Conservation (phyloP, 2,888 invertebrate genomes). For the Tetropium fuscum region DNA sequence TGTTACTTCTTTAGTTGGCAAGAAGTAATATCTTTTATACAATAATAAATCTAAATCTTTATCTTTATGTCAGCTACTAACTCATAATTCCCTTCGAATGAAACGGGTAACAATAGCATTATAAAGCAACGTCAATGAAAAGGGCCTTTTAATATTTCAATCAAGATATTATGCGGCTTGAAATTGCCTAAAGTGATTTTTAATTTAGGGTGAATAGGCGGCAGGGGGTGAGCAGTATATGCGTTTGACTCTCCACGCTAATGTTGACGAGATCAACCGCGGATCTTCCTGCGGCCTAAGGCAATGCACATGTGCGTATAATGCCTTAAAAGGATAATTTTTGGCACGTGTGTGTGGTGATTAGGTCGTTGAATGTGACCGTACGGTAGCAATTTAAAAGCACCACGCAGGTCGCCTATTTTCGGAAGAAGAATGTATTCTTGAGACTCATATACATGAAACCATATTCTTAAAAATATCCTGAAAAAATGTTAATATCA, state of each 20-base stretch:
- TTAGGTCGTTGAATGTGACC: background rate
- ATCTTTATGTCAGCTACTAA: background rate
- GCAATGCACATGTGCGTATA: slow-evolving; percentile 44
- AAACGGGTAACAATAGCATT: slow-evolving; percentile 19
- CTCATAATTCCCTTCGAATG: background rate
- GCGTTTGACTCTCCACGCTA: slow-evolving; percentile 33
- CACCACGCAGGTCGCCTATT: no score
- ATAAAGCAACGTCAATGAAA: slow-evolving; percentile 29
- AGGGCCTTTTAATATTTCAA: slow-evolving; percentile 50
- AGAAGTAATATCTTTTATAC: no score
- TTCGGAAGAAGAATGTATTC: no score
- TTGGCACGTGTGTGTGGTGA: slow-evolving; percentile 45
- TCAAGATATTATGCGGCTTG: slow-evolving; percentile 48
- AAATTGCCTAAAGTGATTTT: slow-evolving; percentile 49
- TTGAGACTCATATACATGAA: no score
- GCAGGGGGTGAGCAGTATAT: slow-evolving; percentile 41
- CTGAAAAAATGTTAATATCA: no score
- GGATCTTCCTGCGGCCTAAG: slow-evolving; percentile 28
- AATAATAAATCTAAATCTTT: background rate
- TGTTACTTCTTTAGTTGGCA: no score
- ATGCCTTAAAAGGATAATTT: slow-evolving; percentile 46
- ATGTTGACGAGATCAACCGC: slow-evolving; percentile 33
- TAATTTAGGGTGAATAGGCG: slow-evolving; percentile 43
- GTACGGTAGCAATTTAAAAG: no score
- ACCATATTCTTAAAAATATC: no score